Evolutionary conservation across 2,888 invertebrate genomes (phyloP).

Genomic region (Caenorhabditis panamensis): DNA sequence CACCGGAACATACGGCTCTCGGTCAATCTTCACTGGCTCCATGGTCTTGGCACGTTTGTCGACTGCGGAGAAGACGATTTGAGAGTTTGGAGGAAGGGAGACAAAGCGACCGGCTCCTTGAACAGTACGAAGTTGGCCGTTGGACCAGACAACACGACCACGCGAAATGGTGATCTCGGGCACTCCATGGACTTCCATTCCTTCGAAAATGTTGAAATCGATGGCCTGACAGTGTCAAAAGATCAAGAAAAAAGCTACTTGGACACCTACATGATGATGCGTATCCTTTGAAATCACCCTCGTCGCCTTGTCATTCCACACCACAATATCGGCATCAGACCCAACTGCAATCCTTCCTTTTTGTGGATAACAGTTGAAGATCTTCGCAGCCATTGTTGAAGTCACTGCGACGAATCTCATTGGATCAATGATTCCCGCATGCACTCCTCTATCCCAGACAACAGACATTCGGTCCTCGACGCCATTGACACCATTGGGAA

Average conservation of each 20-base stretch:
- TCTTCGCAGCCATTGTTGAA: conserved; percentile 89
- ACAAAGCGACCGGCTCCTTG: conserved; percentile 88
- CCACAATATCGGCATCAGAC: conserved; percentile 95
- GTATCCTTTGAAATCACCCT: conserved; percentile 89
- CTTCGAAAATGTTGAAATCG: conserved; percentile 97
- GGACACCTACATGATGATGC: conserved; percentile 86
- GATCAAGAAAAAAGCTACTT: too few relatives aligned
- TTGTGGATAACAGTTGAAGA: conserved; percentile 96
- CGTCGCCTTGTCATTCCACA: conserved; percentile 93
- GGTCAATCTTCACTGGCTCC: conserved; percentile 34
- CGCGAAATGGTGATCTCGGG: conserved; percentile 93
- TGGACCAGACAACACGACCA: conserved; percentile 86
- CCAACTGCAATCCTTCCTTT: conserved; percentile 95
- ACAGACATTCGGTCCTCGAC: conserved; percentile 96
- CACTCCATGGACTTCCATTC: conserved; percentile 87
- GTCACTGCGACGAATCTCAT: conserved; percentile 96
- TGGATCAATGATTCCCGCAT: conserved; percentile 92
- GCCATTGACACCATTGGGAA: conserved; percentile 90
- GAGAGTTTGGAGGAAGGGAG: conserved; percentile 87
- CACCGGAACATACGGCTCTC: conserved; percentile 29
- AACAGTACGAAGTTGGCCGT: conserved; percentile 81
- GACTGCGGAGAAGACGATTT: conserved; percentile 85
- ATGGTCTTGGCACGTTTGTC: conserved; percentile 62
- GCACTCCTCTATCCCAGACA: conserved; percentile 92
- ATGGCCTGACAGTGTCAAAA: conserved; percentile 84